phyloP scores from a whole-genome alignment of 1,140 invertebrate species.

The Sitodiplosis mosellana region DNA sequence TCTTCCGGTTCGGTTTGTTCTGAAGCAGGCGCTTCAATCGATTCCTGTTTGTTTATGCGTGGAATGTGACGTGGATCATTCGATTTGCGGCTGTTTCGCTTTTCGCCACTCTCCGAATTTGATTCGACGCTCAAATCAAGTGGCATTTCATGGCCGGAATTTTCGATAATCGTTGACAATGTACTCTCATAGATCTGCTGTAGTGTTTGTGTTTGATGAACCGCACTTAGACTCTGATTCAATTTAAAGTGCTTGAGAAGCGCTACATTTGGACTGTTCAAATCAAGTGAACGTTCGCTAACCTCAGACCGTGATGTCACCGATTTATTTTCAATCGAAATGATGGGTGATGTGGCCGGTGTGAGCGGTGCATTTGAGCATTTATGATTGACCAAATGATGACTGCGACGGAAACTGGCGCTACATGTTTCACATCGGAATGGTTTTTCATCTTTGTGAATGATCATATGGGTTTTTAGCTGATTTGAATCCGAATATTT shows the following conservation, averaged over 20 bases:
- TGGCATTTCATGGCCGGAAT: constrained; percentile 16
- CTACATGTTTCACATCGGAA: constrained; percentile 61
- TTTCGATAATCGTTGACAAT: constrained; percentile 6
- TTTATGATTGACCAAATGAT: constrained; percentile 72
- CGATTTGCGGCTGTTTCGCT: constrained; percentile 24
- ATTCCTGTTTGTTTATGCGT: constrained; percentile 14
- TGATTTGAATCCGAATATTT: constrained; percentile 89
- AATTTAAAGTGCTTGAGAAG: not conserved
- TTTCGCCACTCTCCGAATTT: not conserved
- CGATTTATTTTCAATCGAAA: constrained; percentile 15
- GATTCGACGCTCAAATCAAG: constrained; percentile 20
- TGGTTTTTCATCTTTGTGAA: constrained; percentile 79
- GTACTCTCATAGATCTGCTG: not conserved
- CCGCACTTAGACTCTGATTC: not conserved
- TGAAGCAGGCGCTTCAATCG: constrained; percentile 30
- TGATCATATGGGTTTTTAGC: constrained; percentile 74
- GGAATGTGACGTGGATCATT: constrained; percentile 29
- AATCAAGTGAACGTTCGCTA: constrained; percentile 19
- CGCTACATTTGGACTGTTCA: constrained; percentile 4
- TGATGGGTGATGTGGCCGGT: constrained; percentile 15
- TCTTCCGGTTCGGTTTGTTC: constrained; percentile 84
- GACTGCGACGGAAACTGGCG: constrained; percentile 58
- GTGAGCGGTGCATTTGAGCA: constrained; percentile 34
- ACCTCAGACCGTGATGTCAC: constrained; percentile 16
- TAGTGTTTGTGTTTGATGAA: too few relatives aligned